Conservation (phyloP, 1,140 invertebrate species). For the Andricus grossulariae region DNA sequence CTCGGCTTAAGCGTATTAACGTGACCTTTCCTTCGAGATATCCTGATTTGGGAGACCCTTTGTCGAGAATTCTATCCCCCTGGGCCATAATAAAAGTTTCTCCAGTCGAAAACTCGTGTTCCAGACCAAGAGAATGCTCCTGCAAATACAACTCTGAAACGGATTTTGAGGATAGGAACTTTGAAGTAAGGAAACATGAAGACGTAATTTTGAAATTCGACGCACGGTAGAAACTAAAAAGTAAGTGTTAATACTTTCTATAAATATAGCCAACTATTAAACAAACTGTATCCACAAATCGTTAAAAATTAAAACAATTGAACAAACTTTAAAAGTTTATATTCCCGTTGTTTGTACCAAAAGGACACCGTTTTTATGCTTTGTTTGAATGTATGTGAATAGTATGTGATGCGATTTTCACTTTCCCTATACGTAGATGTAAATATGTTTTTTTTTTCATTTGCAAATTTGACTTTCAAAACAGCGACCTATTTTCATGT, state of each 20-base stretch:
- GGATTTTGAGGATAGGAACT: slow-evolving; percentile 28
- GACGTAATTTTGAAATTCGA: not conserved
- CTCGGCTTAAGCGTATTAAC: slow-evolving; percentile 5
- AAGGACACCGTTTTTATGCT: too few relatives aligned
- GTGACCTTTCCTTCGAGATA: slow-evolving; percentile 16
- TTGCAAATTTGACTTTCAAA: too few relatives aligned
- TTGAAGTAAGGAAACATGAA: not conserved
- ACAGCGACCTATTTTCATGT: too few relatives aligned
- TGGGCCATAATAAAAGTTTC: slow-evolving; percentile 29
- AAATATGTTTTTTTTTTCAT: too few relatives aligned
- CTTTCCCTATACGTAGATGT: too few relatives aligned
- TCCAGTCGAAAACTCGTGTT: slow-evolving; percentile 15
- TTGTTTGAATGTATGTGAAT: too few relatives aligned
- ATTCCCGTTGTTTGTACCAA: too few relatives aligned
- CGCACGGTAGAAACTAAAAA: not conserved
- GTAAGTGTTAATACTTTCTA: not conserved
- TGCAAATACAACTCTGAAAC: slow-evolving; percentile 39
- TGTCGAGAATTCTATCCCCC: slow-evolving; percentile 21
- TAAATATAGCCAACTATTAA: too few relatives aligned
- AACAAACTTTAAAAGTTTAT: too few relatives aligned
- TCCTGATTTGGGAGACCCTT: slow-evolving; percentile 22
- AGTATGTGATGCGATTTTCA: too few relatives aligned
- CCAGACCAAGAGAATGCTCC: slow-evolving; percentile 25
- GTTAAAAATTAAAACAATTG: too few relatives aligned
- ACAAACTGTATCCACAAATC: too few relatives aligned